Conservation (phyloP, 2,888 invertebrate species). For the Drymonia ruficornis region DNA sequence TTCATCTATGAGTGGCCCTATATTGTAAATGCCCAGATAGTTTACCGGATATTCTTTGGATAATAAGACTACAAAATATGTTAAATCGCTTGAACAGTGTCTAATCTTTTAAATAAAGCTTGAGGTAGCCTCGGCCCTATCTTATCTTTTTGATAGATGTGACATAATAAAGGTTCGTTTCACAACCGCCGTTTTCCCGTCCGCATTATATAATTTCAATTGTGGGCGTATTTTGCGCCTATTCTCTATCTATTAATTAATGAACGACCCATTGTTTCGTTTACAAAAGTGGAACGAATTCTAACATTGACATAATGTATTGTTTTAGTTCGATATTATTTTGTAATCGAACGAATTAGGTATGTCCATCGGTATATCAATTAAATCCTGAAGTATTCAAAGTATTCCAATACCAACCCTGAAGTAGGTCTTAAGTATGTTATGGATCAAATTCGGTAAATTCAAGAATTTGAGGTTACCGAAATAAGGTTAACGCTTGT, state of each 20-base stretch:
- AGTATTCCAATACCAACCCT: no score
- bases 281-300: constrained; percentile 25
- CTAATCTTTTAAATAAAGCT: not conserved
- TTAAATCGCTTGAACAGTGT: no score
- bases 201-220: constrained; percentile 36
- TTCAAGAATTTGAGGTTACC: no score
- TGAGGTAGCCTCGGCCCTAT: not conserved
- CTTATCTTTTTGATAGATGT: constrained; percentile 4
- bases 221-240: constrained; percentile 30
- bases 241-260: constrained; percentile 39
- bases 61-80: no score
- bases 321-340: not conserved
- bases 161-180: constrained; percentile 22
- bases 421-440: no score
- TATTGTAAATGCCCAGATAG: no score
- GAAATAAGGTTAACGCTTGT: no score
- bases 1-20: no score
- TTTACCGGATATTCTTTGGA: no score
- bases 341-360: not conserved
- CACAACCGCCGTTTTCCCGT: constrained; percentile 30
- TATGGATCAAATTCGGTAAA: no score
- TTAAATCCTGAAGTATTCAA: no score
- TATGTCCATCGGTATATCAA: no score
- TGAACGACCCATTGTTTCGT: constrained; percentile 35
- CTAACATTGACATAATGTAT: not conserved